A percentile compares a stretch with the other conserved stretches of the same genome.
Conservation (phyloP, 2,888 invertebrate genomes). For the Dasysyrphus tricinctus region DNA sequence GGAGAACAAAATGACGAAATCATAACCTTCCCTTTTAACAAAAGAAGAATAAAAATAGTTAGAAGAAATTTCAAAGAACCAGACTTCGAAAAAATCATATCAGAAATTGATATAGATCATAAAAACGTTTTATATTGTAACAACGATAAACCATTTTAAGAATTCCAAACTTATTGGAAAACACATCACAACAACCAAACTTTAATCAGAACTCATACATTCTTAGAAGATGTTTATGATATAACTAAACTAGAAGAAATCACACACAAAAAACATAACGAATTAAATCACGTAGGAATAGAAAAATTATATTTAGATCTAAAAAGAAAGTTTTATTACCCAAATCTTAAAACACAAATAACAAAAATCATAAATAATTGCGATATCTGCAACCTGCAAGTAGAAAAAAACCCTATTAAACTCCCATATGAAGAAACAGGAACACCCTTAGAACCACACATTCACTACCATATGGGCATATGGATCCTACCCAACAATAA, state of each 20-base stretch:
- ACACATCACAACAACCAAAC: background rate
- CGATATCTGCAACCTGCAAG: too few species aligned
- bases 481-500: background rate
- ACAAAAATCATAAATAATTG: background rate
- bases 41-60: background rate
- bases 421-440: too few species aligned
- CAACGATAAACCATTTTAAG: too few species aligned
- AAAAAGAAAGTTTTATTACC: constrained; percentile 7
- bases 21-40: background rate
- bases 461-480: too few species aligned
- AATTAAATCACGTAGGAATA: constrained; percentile 21
- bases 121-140: too few species aligned
- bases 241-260: constrained; percentile 15
- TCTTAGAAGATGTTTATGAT: constrained; percentile 12
- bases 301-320: constrained; percentile 20
- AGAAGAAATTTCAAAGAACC: too few species aligned
- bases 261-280: constrained; percentile 17
- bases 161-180: too few species aligned
- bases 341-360: constrained; percentile 1
- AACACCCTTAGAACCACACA: too few species aligned
- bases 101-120: too few species aligned
- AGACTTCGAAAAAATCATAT: background rate
- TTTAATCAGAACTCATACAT: constrained; percentile 8
- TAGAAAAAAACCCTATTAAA: too few species aligned
- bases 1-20: too few species aligned